phyloP scores from a whole-genome alignment of 2,113 vertebrate species.

The Gorilla gorilla region DNA sequence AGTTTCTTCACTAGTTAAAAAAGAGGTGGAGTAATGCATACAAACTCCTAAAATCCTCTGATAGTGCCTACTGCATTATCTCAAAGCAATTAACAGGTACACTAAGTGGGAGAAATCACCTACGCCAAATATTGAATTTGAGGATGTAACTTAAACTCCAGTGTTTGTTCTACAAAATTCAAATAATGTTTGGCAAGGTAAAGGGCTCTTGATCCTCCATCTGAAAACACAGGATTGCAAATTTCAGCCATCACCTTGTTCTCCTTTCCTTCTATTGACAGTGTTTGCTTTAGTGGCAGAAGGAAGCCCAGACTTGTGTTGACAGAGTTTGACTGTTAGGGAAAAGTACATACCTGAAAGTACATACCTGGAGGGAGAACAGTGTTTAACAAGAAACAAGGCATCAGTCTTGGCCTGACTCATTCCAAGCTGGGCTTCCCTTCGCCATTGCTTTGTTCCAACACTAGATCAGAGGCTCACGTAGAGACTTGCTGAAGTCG shows the following conservation, averaged over 20 bases:
- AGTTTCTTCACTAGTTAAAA: not conserved
- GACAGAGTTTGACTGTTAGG: constrained; percentile 71
- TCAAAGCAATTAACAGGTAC: constrained; percentile 43
- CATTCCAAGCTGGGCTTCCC: constrained; percentile 1
- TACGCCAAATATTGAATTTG: constrained; percentile 63
- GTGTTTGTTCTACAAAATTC: constrained; percentile 75
- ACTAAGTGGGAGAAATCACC: constrained; percentile 18
- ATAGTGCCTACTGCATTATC: constrained; percentile 24
- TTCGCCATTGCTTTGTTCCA: constrained; percentile 48
- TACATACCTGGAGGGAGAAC: constrained; percentile 60
- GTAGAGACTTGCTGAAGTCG: constrained; percentile 52
- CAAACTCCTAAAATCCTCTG: not conserved
- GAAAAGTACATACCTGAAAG: constrained; percentile 73
- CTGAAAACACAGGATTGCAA: constrained; percentile 71
- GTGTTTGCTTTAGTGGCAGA: constrained; percentile 46
- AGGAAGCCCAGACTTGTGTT: constrained; percentile 71
- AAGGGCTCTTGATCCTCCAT: constrained; percentile 76
- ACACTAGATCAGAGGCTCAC: not conserved
- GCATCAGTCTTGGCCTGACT: constrained; percentile 26
- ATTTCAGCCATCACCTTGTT: constrained; percentile 54
- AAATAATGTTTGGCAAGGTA: constrained; percentile 75
- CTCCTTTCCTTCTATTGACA: constrained; percentile 35
- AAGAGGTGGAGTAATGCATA: not conserved
- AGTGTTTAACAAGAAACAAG: constrained; percentile 67
- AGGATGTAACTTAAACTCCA: constrained; percentile 51